phyloP scores from a whole-genome alignment of 1,140 invertebrate species.

The Meloidogyne hapla region DNA sequence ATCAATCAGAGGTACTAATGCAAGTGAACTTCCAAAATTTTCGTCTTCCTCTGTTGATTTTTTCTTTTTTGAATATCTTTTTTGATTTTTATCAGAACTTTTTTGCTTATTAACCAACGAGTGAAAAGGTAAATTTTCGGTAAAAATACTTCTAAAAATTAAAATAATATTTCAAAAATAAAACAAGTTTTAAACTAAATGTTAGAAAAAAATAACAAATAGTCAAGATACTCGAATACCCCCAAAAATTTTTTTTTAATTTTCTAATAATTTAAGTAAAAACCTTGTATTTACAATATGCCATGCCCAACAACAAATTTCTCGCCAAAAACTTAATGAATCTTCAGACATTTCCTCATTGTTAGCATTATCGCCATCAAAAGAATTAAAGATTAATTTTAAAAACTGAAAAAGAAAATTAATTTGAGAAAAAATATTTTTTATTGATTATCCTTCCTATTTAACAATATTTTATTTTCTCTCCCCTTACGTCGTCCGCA shows the following conservation, averaged over 20 bases:
- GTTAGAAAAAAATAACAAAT: too few relatives aligned
- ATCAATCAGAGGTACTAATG: conserved; percentile 77
- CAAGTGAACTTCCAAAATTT: conserved; percentile 68
- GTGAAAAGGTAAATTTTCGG: conserved; percentile 47
- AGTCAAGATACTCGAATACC: too few relatives aligned
- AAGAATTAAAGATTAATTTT: not conserved
- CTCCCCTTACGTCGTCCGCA: too few relatives aligned
- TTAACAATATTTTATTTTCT: too few relatives aligned
- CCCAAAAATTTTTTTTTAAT: too few relatives aligned
- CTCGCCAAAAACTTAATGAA: conserved; percentile 14
- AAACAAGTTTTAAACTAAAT: too few relatives aligned
- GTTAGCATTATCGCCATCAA: not conserved
- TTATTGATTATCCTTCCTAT: too few relatives aligned
- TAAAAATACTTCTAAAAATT: conserved; percentile 68
- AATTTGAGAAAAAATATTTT: conserved; percentile 9
- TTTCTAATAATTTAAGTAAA: not conserved
- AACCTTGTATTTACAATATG: conserved; percentile 75
- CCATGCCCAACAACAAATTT: conserved; percentile 69
- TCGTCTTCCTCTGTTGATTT: not conserved
- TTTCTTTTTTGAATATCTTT: not conserved
- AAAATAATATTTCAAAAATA: conserved; percentile 1
- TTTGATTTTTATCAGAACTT: not conserved
- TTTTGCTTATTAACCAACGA: conserved; percentile 11
- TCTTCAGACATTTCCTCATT: not conserved
- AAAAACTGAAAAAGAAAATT: conserved; percentile 20